phyloP scores from a whole-genome alignment of 2,888 invertebrate species.

The Pristionchus arcanus region DNA sequence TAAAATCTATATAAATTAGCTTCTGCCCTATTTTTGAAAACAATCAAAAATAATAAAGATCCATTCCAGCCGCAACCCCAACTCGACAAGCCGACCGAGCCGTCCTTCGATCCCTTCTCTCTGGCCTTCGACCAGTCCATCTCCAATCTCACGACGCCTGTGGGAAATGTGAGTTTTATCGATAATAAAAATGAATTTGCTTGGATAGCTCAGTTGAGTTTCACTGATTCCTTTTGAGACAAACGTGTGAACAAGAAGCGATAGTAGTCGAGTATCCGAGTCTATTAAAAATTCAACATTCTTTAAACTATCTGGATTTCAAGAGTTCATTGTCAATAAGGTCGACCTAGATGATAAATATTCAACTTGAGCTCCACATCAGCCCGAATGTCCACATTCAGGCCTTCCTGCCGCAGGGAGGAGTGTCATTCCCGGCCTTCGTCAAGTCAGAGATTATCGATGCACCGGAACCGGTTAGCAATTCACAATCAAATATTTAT shows the following conservation, averaged over 20 bases:
- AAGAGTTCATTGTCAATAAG: too few species aligned
- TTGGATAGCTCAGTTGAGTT: neutral
- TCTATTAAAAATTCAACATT: too few species aligned
- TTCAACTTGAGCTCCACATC: neutral
- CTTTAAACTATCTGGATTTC: too few species aligned
- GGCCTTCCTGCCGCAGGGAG: conserved; percentile 8
- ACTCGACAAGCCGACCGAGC: neutral
- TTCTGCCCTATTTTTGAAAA: too few species aligned
- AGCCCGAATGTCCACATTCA: neutral
- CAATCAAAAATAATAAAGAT: too few species aligned
- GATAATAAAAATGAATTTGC: neutral
- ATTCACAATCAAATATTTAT: neutral
- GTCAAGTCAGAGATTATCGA: conserved; percentile 10
- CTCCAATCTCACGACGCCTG: conserved; percentile 27
- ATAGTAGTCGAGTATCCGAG: too few species aligned
- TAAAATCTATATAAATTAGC: too few species aligned
- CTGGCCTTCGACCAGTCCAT: neutral
- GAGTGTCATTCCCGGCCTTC: neutral
- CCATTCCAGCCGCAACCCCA: neutral
- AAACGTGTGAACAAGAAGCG: too few species aligned
- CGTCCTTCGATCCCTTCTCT: neutral
- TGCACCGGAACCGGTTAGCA: neutral
- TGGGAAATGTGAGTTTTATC: neutral
- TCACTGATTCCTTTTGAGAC: too few species aligned
- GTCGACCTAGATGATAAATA: too few species aligned